Percentiles rank a stretch among this genome's conserved stretches.
Conservation (phyloP, 2,888 invertebrate genomes). For the Dione juno region DNA sequence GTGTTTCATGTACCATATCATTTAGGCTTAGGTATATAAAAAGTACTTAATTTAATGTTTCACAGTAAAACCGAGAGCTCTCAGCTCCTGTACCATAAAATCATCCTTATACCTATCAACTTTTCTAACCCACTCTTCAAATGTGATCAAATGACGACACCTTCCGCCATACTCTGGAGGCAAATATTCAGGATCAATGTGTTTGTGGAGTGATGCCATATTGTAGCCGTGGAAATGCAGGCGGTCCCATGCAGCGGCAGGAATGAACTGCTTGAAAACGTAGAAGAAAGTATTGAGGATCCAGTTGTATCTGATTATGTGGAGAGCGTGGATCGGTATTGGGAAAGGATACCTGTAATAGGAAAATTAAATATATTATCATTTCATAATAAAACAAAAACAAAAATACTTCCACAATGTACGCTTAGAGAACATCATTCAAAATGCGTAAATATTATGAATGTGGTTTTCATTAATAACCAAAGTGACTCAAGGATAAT, state of each 20-base stretch:
- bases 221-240: constrained; percentile 73
- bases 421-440: no score
- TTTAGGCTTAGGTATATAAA: no score
- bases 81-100: constrained; percentile 84
- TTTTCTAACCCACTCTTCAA: constrained; percentile 85
- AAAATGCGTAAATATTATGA: no score
- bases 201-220: constrained; percentile 67
- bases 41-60: not conserved
- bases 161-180: constrained; percentile 73
- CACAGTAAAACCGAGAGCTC: constrained; percentile 82
- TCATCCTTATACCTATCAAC: constrained; percentile 78
- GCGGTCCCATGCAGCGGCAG: constrained; percentile 84
- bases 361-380: not conserved
- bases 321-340: constrained; percentile 87
- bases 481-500: no score
- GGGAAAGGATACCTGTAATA: constrained; percentile 87
- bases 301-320: constrained; percentile 91
- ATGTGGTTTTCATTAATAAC: no score
- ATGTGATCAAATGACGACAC: constrained; percentile 82
- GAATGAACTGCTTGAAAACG: constrained; percentile 90
- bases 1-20: no score
- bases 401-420: no score
- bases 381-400: not conserved
- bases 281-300: constrained; percentile 89
- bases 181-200: constrained; percentile 66